Percentiles rank a stretch among this genome's conserved stretches.
Conservation (phyloP, 1,140 invertebrate species). For the Nasonia longicornis region DNA sequence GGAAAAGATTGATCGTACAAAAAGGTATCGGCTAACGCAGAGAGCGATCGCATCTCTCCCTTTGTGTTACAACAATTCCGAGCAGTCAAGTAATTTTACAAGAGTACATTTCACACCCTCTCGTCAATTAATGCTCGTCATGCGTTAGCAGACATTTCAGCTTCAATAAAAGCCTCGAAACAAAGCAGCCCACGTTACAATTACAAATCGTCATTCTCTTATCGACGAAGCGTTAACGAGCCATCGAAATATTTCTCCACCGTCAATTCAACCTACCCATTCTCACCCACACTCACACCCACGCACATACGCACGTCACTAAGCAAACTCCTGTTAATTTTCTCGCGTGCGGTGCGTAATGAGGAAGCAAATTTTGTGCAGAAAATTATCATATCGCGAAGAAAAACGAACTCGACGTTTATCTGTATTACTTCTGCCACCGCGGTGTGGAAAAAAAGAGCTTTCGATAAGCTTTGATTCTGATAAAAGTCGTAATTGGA, state of each 20-base stretch:
- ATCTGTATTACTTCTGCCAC: background rate
- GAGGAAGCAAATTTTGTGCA: background rate
- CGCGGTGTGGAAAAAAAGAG: background rate
- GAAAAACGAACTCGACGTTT: background rate
- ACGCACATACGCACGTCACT: background rate
- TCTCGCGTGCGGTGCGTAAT: background rate
- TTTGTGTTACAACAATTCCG: no score
- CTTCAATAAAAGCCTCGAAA: no score
- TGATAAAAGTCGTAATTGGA: conserved; percentile 15
- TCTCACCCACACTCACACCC: background rate
- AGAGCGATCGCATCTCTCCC: no score
- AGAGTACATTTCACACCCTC: no score
- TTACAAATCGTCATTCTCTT: no score
- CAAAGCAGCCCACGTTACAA: no score
- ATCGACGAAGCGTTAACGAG: no score
- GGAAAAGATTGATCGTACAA: no score
- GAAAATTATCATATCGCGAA: background rate
- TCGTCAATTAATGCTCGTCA: no score
- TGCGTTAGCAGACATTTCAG: no score
- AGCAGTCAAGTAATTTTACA: no score
- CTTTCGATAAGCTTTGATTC: conserved; percentile 7
- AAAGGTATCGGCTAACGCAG: no score
- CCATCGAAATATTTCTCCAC: background rate
- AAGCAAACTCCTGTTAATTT: background rate
- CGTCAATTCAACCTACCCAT: background rate